A percentile compares a stretch with the other conserved stretches of the same genome.
Evolutionary conservation across 1,140 invertebrate genomes (phyloP).

Genomic region (Papilio dardanus): DNA sequence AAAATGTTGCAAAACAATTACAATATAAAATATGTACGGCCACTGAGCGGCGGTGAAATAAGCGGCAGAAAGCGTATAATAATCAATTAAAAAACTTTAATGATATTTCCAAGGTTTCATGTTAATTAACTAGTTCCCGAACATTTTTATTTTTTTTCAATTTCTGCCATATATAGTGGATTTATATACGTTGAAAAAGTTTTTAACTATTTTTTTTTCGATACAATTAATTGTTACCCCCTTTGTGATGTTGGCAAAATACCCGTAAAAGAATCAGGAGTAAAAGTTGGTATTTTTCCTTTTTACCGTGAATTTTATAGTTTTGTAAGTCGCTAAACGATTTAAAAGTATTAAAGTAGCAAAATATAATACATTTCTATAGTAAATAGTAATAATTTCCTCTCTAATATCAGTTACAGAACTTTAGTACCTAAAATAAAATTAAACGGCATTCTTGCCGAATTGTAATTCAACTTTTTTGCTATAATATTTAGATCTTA

Average conservation of each 20-base stretch:
- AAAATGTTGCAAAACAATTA: conserved; percentile 9
- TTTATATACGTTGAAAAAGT: not conserved
- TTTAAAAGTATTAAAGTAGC: not conserved
- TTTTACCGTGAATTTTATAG: too few species aligned
- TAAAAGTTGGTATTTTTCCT: too few species aligned
- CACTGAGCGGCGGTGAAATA: not conserved
- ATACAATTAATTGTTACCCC: too few species aligned
- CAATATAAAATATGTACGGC: not conserved
- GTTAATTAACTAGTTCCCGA: not conserved
- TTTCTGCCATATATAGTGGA: not conserved
- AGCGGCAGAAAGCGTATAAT: not conserved
- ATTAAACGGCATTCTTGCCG: not conserved
- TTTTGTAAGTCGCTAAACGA: too few species aligned
- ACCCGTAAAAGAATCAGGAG: too few species aligned
- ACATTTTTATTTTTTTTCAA: not conserved
- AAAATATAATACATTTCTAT: too few species aligned
- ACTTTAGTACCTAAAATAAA: not conserved
- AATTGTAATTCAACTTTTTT: not conserved
- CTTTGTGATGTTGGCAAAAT: too few species aligned
- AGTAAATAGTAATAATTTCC: not conserved
- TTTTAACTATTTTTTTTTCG: too few species aligned
- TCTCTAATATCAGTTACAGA: not conserved
- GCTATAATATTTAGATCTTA: not conserved
- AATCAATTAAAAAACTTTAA: conserved; percentile 14
- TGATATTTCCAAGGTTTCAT: conserved; percentile 10